Evolutionary conservation across 1,140 invertebrate genomes (phyloP).

Genomic region (Stegodyphus dumicola): DNA sequence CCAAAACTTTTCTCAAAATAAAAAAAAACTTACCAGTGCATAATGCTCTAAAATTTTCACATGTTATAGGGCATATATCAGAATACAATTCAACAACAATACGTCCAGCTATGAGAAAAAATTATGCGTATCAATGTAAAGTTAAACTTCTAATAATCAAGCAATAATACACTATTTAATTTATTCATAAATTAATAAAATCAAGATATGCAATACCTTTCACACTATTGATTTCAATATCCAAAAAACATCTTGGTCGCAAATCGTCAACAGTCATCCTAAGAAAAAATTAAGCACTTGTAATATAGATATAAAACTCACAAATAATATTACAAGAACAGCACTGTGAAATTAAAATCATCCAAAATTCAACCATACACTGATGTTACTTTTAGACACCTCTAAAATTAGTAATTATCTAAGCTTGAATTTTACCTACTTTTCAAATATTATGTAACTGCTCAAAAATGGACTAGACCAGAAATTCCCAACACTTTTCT

Average conservation of each 20-base stretch:
- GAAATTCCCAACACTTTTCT: no score
- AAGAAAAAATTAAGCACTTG: no score
- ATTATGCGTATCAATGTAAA: background rate
- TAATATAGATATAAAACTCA: no score
- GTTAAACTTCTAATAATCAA: background rate
- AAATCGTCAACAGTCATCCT: background rate
- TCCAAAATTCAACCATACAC: no score
- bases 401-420: no score
- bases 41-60: conserved; percentile 70
- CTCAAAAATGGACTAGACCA: no score
- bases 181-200: background rate
- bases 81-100: conserved; percentile 95
- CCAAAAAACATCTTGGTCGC: conserved; percentile 82
- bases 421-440: no score
- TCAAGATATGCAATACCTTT: conserved; percentile 65
- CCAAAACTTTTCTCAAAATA: no score
- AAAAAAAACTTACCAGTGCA: conserved; percentile 68
- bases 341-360: no score
- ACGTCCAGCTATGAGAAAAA: conserved; percentile 76
- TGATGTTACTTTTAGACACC: no score
- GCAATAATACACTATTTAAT: background rate
- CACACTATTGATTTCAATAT: conserved; percentile 90
- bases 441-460: no score
- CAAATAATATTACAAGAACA: no score
- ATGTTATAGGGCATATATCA: conserved; percentile 88